A percentile compares a stretch with the other conserved stretches of the same genome.
phyloP scores from a whole-genome alignment of 2,888 invertebrate genomes.

The Hemaris fuciformis region DNA sequence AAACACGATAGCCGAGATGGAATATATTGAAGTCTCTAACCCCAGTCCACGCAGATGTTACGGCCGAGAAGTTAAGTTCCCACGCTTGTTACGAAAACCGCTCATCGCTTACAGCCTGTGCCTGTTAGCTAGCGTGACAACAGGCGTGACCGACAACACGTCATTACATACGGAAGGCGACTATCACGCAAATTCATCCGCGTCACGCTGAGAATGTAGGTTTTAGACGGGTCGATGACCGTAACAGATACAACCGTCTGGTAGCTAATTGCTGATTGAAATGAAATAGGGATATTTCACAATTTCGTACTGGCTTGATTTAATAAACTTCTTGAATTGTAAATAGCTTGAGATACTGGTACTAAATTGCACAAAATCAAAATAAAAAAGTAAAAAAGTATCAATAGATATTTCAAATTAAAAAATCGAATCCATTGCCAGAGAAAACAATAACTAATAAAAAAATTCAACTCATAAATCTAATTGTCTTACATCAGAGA shows the following conservation, averaged over 20 bases:
- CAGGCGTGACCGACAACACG: neutral
- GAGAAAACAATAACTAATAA: neutral
- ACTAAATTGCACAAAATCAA: too few species aligned
- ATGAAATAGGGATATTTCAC: neutral
- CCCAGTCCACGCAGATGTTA: too few species aligned
- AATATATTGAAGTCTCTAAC: too few species aligned
- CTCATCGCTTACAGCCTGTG: neutral
- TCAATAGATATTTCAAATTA: neutral
- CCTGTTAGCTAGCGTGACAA: neutral
- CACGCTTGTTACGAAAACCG: neutral
- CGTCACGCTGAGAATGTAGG: neutral
- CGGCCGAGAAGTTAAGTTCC: neutral
- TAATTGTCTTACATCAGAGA: neutral
- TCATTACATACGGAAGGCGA: constrained; percentile 1
- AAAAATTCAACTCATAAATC: neutral
- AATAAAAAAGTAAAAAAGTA: neutral
- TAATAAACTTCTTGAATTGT: too few species aligned
- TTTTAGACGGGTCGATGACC: neutral
- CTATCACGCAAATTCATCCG: neutral
- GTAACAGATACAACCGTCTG: neutral
- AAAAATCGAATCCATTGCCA: neutral
- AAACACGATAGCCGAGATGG: too few species aligned
- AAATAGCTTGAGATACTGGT: too few species aligned
- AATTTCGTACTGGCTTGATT: too few species aligned
- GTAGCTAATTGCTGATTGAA: too few species aligned